Conservation (phyloP, 2,113 vertebrate species). For the Alethe diademata region DNA sequence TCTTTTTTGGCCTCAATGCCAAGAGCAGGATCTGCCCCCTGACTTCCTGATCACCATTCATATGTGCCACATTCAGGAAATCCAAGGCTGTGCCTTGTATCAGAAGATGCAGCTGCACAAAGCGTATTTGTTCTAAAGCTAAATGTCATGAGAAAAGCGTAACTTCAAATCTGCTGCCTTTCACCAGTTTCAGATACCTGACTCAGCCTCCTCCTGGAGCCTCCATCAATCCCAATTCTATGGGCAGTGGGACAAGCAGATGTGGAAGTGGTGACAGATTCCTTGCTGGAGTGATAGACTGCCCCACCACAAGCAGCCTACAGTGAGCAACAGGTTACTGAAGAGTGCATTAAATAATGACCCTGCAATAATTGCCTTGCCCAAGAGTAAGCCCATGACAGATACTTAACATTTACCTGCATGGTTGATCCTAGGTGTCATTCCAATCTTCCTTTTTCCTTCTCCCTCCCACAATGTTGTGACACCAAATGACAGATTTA, state of each 20-base stretch:
- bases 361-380: background rate
- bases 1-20: background rate
- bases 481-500: background rate
- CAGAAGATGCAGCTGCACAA: background rate
- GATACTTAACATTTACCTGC: background rate
- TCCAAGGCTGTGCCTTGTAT: background rate
- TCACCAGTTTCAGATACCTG: background rate
- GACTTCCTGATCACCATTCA: background rate
- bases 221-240: background rate
- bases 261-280: background rate
- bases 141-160: accelerated
- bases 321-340: background rate
- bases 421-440: background rate
- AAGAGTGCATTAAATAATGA: background rate
- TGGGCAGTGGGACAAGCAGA: background rate
- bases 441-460: background rate
- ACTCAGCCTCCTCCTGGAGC: background rate
- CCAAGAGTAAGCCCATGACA: background rate
- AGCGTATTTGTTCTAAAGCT: background rate
- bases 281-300: background rate
- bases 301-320: background rate
- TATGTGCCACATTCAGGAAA: background rate
- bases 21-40: background rate
- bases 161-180: background rate
- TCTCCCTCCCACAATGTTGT: background rate